A percentile compares a stretch with the other conserved stretches of the same genome.
phyloP scores from a whole-genome alignment of 2,797 vertebrate genomes.

The Mormyrops attenuatus region DNA sequence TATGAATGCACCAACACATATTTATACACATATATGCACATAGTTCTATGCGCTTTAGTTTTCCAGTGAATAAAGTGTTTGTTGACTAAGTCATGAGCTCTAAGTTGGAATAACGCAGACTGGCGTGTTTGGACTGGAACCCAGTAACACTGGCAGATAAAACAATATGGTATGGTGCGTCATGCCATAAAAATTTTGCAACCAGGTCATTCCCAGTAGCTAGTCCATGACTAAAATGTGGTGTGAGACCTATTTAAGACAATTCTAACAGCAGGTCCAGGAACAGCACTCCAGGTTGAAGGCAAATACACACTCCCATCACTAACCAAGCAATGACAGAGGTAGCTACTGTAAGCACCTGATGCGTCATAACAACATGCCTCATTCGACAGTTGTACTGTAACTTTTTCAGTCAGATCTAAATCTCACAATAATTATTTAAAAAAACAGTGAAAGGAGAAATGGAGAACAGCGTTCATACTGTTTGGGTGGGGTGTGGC shows the following conservation, averaged over 20 bases:
- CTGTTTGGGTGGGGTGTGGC: not conserved
- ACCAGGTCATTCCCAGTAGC: not conserved
- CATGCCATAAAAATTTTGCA: not conserved
- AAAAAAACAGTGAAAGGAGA: not conserved
- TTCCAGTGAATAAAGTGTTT: not conserved
- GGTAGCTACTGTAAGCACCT: not conserved
- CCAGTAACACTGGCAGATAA: not conserved
- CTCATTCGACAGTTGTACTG: not conserved
- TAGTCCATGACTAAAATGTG: not conserved
- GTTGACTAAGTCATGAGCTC: not conserved
- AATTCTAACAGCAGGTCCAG: not conserved
- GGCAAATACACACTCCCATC: not conserved
- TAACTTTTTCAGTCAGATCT: not conserved
- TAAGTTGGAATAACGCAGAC: not conserved
- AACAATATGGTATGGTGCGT: not conserved
- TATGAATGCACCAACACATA: not conserved
- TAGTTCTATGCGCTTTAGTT: not conserved
- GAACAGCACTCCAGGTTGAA: not conserved
- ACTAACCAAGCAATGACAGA: not conserved
- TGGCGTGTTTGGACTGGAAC: not conserved
- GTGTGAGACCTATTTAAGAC: not conserved
- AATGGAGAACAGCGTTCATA: not conserved
- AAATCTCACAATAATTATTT: not conserved
- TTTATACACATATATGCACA: conserved; percentile 1
- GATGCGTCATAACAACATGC: not conserved